These are phyloP conservation scores for Condylostylus longicornis DNA, from an alignment of 1,140 invertebrate species.

Conservation along the genomic window DNA sequence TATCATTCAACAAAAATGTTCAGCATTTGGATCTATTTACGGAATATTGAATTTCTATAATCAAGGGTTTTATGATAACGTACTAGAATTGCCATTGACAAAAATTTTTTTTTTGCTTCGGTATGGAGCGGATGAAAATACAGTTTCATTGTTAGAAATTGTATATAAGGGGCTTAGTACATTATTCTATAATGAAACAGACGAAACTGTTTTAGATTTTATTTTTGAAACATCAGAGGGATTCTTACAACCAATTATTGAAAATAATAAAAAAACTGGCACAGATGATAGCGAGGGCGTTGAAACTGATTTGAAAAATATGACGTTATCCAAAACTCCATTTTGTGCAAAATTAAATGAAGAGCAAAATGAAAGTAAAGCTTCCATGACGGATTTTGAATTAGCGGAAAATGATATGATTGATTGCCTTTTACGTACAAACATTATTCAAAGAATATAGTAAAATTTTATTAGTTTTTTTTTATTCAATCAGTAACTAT, in stretches of 20 bases:
- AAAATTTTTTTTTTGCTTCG: slow-evolving; percentile 65
- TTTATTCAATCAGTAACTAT: slow-evolving; percentile 5
- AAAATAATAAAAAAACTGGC: slow-evolving; percentile 26
- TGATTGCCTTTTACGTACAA: slow-evolving; percentile 55
- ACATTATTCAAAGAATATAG: slow-evolving; percentile 54
- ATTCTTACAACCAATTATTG: slow-evolving; percentile 43
- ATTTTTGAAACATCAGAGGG: slow-evolving; percentile 51
- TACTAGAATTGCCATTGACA: slow-evolving; percentile 44
- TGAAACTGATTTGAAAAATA: slow-evolving; percentile 20
- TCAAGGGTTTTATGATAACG: slow-evolving; percentile 52
- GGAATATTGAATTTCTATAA: slow-evolving; percentile 62
- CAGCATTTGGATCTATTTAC: slow-evolving; percentile 60
- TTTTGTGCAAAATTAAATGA: slow-evolving; percentile 20
- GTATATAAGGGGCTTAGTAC: slow-evolving; percentile 55
- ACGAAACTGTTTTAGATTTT: slow-evolving; percentile 52
- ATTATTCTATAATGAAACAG: slow-evolving; percentile 56
- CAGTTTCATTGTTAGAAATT: slow-evolving; percentile 52
- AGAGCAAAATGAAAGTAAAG: slow-evolving; percentile 41
- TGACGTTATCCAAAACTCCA: slow-evolving; percentile 12
- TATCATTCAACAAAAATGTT: slow-evolving; percentile 59
- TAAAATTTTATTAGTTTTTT: slow-evolving; percentile 18
- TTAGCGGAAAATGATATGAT: slow-evolving; percentile 61
- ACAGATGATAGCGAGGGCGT: slow-evolving; percentile 16
- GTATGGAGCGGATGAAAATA: slow-evolving; percentile 71
- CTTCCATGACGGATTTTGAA: slow-evolving; percentile 67